Percentiles rank a stretch among this genome's conserved stretches.
Evolutionary conservation across 2,113 vertebrate genomes (phyloP).

Genomic region (Oxygymnocypris stewartii): DNA sequence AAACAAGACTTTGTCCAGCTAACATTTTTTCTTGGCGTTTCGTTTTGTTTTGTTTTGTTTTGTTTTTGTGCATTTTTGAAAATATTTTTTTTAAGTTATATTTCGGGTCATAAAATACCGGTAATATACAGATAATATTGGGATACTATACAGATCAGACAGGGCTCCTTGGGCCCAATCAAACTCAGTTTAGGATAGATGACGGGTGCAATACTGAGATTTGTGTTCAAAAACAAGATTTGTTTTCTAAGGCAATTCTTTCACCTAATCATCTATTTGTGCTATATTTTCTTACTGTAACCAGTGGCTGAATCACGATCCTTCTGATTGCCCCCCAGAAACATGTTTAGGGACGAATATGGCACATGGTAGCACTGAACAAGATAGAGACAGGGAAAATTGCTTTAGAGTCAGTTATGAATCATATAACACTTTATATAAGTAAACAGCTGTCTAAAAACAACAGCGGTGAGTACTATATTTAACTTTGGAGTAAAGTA

Average conservation of each 20-base stretch:
- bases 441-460: background rate
- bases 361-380: slow-evolving; percentile 71
- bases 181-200: too few species aligned
- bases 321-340: slow-evolving; percentile 69
- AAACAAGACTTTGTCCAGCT: background rate
- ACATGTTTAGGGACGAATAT: slow-evolving; percentile 73
- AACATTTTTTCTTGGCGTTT: background rate
- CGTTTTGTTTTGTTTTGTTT: too few species aligned
- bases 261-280: background rate
- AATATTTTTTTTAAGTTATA: background rate
- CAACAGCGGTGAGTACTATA: background rate
- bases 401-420: background rate
- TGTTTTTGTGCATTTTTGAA: background rate
- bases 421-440: background rate
- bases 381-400: background rate
- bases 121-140: too few species aligned
- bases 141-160: too few species aligned
- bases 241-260: background rate
- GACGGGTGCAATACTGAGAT: too few species aligned
- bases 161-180: too few species aligned
- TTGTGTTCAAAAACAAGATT: background rate
- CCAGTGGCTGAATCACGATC: slow-evolving; percentile 73
- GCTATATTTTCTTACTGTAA: slow-evolving; percentile 67
- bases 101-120: too few species aligned
- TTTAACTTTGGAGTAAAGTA: background rate